phyloP scores from a whole-genome alignment of 1,140 invertebrate species.

The Dendroctonus valens region DNA sequence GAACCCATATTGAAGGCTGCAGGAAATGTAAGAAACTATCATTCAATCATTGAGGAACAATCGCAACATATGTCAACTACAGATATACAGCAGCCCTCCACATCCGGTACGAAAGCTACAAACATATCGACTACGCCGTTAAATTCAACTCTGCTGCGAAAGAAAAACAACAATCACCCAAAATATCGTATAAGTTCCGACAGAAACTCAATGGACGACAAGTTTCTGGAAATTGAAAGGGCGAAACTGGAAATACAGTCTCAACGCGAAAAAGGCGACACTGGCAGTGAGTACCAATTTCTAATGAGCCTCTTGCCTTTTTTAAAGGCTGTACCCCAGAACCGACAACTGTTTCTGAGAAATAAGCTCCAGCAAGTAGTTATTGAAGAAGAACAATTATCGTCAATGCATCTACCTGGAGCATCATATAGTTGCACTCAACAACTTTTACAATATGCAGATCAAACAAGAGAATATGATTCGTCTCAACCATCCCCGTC shows the following conservation, averaged over 20 bases:
- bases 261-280: background rate
- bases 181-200: slow-evolving; percentile 13
- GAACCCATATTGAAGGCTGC: slow-evolving; percentile 17
- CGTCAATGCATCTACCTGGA: background rate
- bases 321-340: background rate
- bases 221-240: background rate
- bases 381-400: slow-evolving; percentile 16
- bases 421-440: too few species aligned
- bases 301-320: slow-evolving; percentile 2
- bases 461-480: background rate
- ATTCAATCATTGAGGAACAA: slow-evolving; percentile 10
- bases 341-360: slow-evolving; percentile 10
- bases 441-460: background rate
- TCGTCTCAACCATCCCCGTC: slow-evolving; percentile 2
- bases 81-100: slow-evolving; percentile 18
- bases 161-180: slow-evolving; percentile 17
- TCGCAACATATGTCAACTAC: slow-evolving; percentile 11
- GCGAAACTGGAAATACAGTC: background rate
- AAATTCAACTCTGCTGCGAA: slow-evolving; percentile 11
- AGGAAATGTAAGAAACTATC: background rate
- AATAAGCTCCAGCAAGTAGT: slow-evolving; percentile 14
- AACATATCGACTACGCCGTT: slow-evolving; percentile 3
- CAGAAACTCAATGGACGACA: slow-evolving; percentile 3
- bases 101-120: slow-evolving; percentile 14
- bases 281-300: background rate